Evolutionary conservation across 2,113 vertebrate species (phyloP).

Genomic region (Catagonus wagneri): DNA sequence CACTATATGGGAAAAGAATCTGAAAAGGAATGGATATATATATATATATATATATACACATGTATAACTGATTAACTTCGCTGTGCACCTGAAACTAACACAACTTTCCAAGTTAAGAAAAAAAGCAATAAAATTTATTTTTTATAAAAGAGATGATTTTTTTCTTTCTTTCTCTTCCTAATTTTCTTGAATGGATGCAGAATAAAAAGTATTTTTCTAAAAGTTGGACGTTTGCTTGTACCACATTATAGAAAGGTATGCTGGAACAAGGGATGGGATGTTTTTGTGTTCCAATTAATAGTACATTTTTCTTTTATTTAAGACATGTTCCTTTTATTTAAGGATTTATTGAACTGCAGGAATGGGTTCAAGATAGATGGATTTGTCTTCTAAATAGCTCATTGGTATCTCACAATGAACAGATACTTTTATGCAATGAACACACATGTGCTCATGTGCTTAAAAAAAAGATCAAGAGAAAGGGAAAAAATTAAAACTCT

Average conservation of each 20-base stretch:
- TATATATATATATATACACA: no score
- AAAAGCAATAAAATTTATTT: no score
- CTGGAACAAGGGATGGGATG: background rate
- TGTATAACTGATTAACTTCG: no score
- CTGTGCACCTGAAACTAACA: no score
- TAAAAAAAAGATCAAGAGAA: background rate
- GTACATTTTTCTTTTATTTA: background rate
- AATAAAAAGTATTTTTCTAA: background rate
- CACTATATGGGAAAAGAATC: no score
- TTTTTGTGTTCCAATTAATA: background rate
- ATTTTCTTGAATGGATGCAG: background rate
- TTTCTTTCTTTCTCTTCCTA: background rate
- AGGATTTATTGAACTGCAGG: background rate
- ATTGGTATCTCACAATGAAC: background rate
- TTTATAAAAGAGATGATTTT: no score
- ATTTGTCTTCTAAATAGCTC: background rate
- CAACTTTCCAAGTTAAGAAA: no score
- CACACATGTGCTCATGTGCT: background rate
- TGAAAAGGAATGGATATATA: no score
- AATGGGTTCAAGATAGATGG: background rate
- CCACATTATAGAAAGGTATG: background rate
- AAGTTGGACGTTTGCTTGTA: background rate
- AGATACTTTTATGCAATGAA: background rate
- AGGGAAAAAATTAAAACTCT: background rate
- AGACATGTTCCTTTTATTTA: background rate